Base-by-base conservation (phyloP, 2,113 vertebrate species). In the Pseudolaguvia tuberculata region DNA sequence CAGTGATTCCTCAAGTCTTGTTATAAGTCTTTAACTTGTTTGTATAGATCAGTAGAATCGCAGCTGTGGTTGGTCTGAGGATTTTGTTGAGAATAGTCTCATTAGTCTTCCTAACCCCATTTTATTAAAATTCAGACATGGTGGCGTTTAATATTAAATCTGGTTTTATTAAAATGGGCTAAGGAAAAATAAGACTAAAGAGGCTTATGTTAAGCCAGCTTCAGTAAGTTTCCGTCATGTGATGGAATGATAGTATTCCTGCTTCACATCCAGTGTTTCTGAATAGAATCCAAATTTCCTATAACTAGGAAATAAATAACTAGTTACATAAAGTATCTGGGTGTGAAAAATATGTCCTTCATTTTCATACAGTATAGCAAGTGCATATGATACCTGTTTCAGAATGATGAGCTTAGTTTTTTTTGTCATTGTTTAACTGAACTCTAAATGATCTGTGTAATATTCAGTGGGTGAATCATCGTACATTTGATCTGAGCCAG, bases 61-160 rank as follows among this genome's bases (percentile, higher is more conserved):
- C 20, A 47, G 39, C 45, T 47, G 12, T 31, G 12, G 39, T 25
- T 65, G n/a, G n/a, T 23, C 23, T 47, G 39, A 47, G 61, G 39
- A 25, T 47, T 65, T 65, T 63, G 18, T 45, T 45, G 39, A 65
- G 13, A 39, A 39, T 47, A 13, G 14, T 65, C 59, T 42, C 35
- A 39, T 62, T 5, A 62, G n/a, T 15, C 35, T 62, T 18, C 1
- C 20, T 61, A 20, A 17, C 18, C 29, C 18, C 1, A 0, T 57
- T 55, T 62, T 39, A 62, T 62, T 62, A 62, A 62, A 62, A 39
- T 13, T 39, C 59, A 39, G 29, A 35, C 10, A 61, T 61, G 29
- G 58, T 17, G 58, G 23, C 20, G 39, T 62, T 59, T 59, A 31
- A 59, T 59, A 59, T 59, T 31, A 61, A 1, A 11, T n/a, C n/a